phyloP scores from a whole-genome alignment of 2,888 invertebrate species.

The Phalera bucephala region DNA sequence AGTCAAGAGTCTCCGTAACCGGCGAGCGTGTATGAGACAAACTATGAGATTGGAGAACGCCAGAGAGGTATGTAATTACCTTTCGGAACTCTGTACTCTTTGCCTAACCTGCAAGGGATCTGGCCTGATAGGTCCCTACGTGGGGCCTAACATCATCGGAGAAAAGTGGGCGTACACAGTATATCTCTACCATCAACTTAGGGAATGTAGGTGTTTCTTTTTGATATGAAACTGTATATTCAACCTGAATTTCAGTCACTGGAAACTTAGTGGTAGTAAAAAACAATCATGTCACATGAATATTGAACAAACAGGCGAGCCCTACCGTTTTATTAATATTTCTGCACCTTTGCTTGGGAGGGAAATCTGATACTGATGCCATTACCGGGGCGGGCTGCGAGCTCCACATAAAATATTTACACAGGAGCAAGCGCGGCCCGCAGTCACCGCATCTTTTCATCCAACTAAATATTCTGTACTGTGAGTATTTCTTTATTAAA shows the following conservation, averaged over 20 bases:
- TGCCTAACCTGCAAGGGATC: too few relatives aligned
- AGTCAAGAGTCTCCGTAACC: too few relatives aligned
- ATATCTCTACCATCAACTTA: too few relatives aligned
- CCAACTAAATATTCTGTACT: constrained; percentile 15
- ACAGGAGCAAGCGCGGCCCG: constrained; percentile 18
- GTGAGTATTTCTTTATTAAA: constrained; percentile 17
- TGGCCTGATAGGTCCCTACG: too few relatives aligned
- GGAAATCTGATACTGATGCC: constrained; percentile 40
- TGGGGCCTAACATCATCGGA: too few relatives aligned
- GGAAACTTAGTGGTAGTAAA: constrained; percentile 1
- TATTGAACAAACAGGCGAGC: constrained; percentile 23
- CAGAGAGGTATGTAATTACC: too few relatives aligned
- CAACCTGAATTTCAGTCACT: constrained; percentile 13
- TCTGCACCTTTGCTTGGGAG: constrained; percentile 32
- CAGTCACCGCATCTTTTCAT: constrained; percentile 6
- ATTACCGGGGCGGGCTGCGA: constrained; percentile 29
- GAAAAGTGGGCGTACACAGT: too few relatives aligned
- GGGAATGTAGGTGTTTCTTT: too few relatives aligned
- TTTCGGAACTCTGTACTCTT: too few relatives aligned
- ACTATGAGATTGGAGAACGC: too few relatives aligned
- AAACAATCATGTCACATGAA: constrained; percentile 31
- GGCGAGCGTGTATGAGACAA: too few relatives aligned
- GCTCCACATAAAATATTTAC: constrained; percentile 56
- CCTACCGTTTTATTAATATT: constrained; percentile 38
- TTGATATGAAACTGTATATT: constrained; percentile 11